Base-by-base conservation (phyloP, 2,888 invertebrate species). In the Eupsilia transversa region DNA sequence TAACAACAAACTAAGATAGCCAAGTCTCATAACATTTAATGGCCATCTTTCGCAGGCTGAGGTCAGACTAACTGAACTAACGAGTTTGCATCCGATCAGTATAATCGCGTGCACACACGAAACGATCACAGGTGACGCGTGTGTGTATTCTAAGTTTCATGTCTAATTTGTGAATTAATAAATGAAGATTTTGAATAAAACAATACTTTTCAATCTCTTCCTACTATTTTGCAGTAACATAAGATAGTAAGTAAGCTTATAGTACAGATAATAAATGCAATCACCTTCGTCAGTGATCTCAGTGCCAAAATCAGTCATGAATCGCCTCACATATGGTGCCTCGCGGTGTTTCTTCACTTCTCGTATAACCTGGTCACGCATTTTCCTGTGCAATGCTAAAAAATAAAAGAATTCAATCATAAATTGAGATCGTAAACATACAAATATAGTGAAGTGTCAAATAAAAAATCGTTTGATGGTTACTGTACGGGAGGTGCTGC, bases 371-470 rank as follows among this genome's bases (percentile, higher is more conserved):
- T 46, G 23, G 0, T 1, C 17, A 10, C 57, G 72, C 38, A 72
- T 38, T n/a, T 57, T 72, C 14, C n/a, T 57, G 72, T 43, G 30
- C 20, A 69, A 38, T 2, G 7, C 35, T 72, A n/a, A 30, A 56
- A 69, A 56, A 57, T 9, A 57, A 35, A 72, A 56, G 3, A 57
- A 57, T 43, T 72, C 23, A 17, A 27, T 23, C 27, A 7, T 68
- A n/a, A 38, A 66, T 46, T 27, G 0, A 35, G 5, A 35, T 67
- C 14, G 27, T 27, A 14, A n/a, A 33, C 33, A 41, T 41, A 41
- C 30, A 63, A 63, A 33, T 23, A 30, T 17, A 33, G 14, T 14
- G 14, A 23, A 63, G 12, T 7, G 6, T 14, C 20, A 43, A 30
- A 30, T 30, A 23, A 30, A 41, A 14, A 52, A n/a, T 33, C 23